A percentile compares a stretch with the other conserved stretches of the same genome.
Evolutionary conservation across 2,113 vertebrate species (phyloP).

Genomic region (Atherinomorus stipes): DNA sequence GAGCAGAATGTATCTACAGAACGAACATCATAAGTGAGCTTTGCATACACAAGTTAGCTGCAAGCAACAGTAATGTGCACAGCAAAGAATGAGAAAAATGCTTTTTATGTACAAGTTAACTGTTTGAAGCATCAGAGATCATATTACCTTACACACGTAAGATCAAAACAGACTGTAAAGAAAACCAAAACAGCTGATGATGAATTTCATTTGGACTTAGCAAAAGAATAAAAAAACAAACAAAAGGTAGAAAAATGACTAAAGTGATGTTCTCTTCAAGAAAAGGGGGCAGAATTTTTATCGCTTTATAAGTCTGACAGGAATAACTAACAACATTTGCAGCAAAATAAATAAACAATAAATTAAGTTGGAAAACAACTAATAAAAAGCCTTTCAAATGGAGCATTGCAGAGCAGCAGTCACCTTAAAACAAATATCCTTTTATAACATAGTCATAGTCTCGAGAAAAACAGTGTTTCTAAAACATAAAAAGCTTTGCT

Average conservation of each 20-base stretch:
- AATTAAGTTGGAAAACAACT: constrained; percentile 65
- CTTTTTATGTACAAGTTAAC: constrained; percentile 38
- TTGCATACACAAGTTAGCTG: constrained; percentile 32
- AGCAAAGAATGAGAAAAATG: constrained; percentile 9
- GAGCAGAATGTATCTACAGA: constrained; percentile 54
- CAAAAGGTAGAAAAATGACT: not conserved
- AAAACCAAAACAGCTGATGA: constrained; percentile 8
- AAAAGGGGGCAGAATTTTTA: constrained; percentile 5
- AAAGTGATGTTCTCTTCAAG: not conserved
- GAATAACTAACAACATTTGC: constrained; percentile 36
- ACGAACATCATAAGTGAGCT: constrained; percentile 43
- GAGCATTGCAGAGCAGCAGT: constrained; percentile 15
- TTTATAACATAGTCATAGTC: not conserved
- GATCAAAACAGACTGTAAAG: constrained; percentile 31
- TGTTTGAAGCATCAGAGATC: constrained; percentile 26
- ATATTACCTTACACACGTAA: constrained; percentile 13
- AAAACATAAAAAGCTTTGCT: constrained; percentile 2
- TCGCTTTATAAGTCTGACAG: constrained; percentile 22
- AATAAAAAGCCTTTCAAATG: constrained; percentile 28
- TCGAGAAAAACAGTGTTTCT: not conserved
- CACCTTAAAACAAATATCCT: not conserved
- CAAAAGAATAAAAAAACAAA: not conserved
- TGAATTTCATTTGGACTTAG: constrained; percentile 19
- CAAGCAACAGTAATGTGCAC: constrained; percentile 36
- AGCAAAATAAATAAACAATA: constrained; percentile 77